Evolutionary conservation across 2,888 invertebrate species (phyloP).

Genomic region (Mythimna albipuncta): DNA sequence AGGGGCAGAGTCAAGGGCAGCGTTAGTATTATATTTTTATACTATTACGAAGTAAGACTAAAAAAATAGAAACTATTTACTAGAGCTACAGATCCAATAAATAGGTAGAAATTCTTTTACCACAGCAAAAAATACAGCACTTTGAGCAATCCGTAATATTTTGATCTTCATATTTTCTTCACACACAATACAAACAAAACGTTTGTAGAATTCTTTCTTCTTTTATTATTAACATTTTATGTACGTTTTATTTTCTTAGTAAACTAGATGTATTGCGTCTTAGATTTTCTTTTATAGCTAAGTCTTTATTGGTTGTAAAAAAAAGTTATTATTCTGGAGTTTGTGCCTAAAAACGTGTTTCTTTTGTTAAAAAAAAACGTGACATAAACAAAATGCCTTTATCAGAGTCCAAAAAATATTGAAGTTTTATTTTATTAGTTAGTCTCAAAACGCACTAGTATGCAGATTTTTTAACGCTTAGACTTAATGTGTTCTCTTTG

Average conservation of each 20-base stretch:
- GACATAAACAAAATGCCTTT: background rate
- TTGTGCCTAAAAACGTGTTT: constrained; percentile 11
- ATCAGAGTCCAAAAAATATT: background rate
- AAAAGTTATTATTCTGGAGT: constrained; percentile 10
- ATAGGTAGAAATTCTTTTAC: constrained; percentile 31
- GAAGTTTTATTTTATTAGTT: background rate
- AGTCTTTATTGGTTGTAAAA: constrained; percentile 43
- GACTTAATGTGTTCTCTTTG: no score
- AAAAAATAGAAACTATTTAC: background rate
- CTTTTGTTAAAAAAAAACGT: constrained; percentile 11
- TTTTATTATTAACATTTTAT: constrained; percentile 43
- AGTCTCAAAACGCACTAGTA: background rate
- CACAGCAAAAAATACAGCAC: constrained; percentile 44
- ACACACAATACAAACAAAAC: constrained; percentile 19
- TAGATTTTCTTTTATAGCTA: constrained; percentile 35
- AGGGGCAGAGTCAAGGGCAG: no score
- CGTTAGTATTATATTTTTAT: background rate
- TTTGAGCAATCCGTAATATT: constrained; percentile 45
- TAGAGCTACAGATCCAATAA: constrained; percentile 3
- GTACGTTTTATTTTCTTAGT: constrained; percentile 38
- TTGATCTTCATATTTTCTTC: constrained; percentile 49
- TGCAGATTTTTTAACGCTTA: background rate
- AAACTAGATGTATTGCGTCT: constrained; percentile 24
- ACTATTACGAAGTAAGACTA: background rate
- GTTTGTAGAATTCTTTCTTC: constrained; percentile 16